Evolutionary conservation across 2,888 invertebrate genomes (phyloP).

Genomic region (Conistra vaccinii): DNA sequence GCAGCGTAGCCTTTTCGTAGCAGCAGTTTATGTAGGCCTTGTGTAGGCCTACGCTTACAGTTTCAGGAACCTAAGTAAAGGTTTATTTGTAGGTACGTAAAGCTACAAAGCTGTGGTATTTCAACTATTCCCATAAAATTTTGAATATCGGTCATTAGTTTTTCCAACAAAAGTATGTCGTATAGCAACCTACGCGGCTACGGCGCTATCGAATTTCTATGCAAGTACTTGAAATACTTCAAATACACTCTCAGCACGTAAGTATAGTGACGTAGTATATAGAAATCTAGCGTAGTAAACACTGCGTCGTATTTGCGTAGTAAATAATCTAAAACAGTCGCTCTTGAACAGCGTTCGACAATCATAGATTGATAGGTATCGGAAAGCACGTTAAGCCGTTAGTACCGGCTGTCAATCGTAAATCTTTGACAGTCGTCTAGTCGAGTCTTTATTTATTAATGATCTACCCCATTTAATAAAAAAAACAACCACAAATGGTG

Average conservation of each 20-base stretch:
- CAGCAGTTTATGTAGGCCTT: background rate
- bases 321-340: background rate
- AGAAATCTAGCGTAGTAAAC: background rate
- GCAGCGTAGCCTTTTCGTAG: background rate
- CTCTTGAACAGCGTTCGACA: no score
- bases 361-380: no score
- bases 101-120: slow-evolving; percentile 5
- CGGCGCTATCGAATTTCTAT: background rate
- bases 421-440: no score
- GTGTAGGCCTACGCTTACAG: background rate
- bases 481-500: no score
- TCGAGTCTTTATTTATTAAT: no score
- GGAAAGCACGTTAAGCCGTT: no score
- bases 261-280: background rate
- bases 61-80: background rate
- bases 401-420: no score
- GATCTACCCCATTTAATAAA: no score
- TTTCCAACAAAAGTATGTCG: background rate
- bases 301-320: background rate
- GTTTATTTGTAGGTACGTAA: background rate
- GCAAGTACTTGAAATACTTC: background rate
- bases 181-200: background rate
- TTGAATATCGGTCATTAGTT: background rate
- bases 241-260: background rate
- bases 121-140: slow-evolving; percentile 9